Evolutionary conservation across 2,888 invertebrate species (phyloP), one percentile per base, ranked within the genome.

Genomic region (Agonum fuliginosum): DNA sequence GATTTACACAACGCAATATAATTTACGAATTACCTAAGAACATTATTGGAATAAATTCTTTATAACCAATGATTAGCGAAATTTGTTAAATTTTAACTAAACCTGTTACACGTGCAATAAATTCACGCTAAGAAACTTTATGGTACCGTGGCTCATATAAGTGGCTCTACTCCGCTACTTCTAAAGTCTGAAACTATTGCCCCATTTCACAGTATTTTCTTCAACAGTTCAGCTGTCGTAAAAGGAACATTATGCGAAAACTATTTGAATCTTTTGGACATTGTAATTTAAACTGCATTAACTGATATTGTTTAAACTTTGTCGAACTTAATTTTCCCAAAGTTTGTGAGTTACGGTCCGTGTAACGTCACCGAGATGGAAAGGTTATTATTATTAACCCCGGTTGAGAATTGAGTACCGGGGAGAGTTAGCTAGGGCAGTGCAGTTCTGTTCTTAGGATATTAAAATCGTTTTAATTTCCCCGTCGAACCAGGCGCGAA

Each of bases 391-490:
- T 70, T 54, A 77, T 77, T 69, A 77, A 77, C 69, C 70, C 58
- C 12, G 14, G 17, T 17, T 12, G 46, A 4, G 22, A n/a, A n/a
- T n/a, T n/a, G n/a, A n/a, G n/a, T n/a, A 19, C 12, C 12, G 12
- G 46, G 43, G 24, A 14, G 24, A 62, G 58, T 62, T 10, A 62
- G 58, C 30, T 10, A 69, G 37, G 17, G 43, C 34, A 17, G 27
- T 22, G 69, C 37, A 43, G 24, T 43, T 22, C 34, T 30, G 17
- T 8, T 27, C 48, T 51, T 37, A 14, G 48, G 70, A 70, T 70
- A 77, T 77, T 77, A 70, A 70, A 77, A 77, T 77, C 69, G 58
- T 77, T 77, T 70, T 77, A 69, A 77, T 77, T 77, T 77, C 70
- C 70, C 58, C 77, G 41, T 37, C 51, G 54, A 34, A 34, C 19